Percentiles rank a stretch among this genome's conserved stretches.
These are phyloP conservation scores for Drosophila orosa DNA, from an alignment of 1,140 invertebrate species.

Conservation along the genomic window DNA sequence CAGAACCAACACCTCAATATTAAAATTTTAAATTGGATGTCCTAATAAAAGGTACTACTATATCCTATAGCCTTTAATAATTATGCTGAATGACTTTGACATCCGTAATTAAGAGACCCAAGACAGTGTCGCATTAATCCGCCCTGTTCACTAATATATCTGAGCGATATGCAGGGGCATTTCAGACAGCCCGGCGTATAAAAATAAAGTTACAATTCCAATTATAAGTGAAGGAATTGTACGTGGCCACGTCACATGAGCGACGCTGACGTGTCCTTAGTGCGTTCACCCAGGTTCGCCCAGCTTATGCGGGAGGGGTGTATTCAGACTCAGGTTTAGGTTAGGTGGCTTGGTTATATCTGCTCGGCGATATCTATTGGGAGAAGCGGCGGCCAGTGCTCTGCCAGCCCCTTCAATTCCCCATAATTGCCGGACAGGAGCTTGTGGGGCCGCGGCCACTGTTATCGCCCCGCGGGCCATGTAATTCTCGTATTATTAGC, in stretches of 20 bases:
- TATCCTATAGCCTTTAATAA: neutral
- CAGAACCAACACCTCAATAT: too few species aligned
- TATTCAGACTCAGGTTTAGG: constrained; percentile 5
- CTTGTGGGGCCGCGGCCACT: constrained; percentile 13
- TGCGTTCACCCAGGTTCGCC: constrained; percentile 24
- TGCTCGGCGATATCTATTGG: constrained; percentile 24
- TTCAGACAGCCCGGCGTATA: neutral
- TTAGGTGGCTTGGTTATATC: constrained; percentile 21
- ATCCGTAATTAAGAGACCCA: neutral
- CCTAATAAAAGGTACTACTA: neutral
- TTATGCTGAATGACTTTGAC: neutral
- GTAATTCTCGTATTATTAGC: constrained; percentile 48
- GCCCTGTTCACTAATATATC: neutral
- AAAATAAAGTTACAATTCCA: constrained; percentile 43
- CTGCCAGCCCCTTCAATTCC: constrained; percentile 18
- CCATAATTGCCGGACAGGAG: constrained; percentile 41
- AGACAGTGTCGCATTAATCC: neutral
- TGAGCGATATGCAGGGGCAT: constrained; percentile 6
- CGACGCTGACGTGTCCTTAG: constrained; percentile 51
- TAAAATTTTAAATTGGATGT: neutral
- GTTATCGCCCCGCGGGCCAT: constrained; percentile 31
- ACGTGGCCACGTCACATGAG: constrained; percentile 43
- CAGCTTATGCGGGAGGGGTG: constrained; percentile 24
- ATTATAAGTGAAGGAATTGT: constrained; percentile 38
- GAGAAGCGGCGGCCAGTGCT: constrained; percentile 1